These are phyloP conservation scores for Drosophila paracracens DNA, from an alignment of 2,888 invertebrate species.

Conservation along the genomic window DNA sequence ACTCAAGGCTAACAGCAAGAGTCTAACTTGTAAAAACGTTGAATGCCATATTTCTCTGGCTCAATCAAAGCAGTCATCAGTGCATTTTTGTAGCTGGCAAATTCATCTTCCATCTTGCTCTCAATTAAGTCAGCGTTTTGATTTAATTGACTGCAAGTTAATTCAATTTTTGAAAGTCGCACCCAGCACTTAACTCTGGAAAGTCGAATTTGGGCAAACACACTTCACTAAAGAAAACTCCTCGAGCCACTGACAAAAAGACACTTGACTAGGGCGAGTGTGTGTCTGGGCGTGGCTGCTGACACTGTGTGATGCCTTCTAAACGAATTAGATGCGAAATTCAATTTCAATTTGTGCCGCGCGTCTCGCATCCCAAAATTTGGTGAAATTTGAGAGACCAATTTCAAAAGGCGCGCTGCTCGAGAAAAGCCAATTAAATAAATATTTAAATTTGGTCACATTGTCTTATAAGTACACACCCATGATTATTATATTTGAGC, in stretches of 20 bases:
- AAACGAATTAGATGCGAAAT: conserved; percentile 59
- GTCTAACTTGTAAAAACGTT: neutral
- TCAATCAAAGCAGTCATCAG: conserved; percentile 27
- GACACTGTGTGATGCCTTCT: conserved; percentile 25
- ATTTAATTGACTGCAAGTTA: conserved; percentile 76
- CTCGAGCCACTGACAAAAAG: conserved; percentile 6
- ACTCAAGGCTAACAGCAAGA: neutral
- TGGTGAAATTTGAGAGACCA: conserved; percentile 25
- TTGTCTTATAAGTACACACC: conserved; percentile 38
- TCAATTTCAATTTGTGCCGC: conserved; percentile 49
- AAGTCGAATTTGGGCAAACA: conserved; percentile 26
- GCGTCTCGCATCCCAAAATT: conserved; percentile 18
- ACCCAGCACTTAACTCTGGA: conserved; percentile 1
- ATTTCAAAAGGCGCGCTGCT: conserved; percentile 17
- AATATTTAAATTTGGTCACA: conserved; percentile 68
- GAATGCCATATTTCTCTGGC: neutral
- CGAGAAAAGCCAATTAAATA: conserved; percentile 65
- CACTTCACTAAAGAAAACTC: conserved; percentile 16
- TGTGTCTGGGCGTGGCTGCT: conserved; percentile 3
- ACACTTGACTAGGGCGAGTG: conserved; percentile 17
- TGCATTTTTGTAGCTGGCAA: conserved; percentile 1
- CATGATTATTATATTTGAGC: conserved; percentile 44
- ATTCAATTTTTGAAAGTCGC: conserved; percentile 60
- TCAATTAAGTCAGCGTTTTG: conserved; percentile 76
- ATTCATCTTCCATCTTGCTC: conserved; percentile 44